Percentiles rank a stretch among this genome's conserved stretches.
Evolutionary conservation across 1,140 invertebrate species (phyloP).

Genomic region (Vanessa tameamea): DNA sequence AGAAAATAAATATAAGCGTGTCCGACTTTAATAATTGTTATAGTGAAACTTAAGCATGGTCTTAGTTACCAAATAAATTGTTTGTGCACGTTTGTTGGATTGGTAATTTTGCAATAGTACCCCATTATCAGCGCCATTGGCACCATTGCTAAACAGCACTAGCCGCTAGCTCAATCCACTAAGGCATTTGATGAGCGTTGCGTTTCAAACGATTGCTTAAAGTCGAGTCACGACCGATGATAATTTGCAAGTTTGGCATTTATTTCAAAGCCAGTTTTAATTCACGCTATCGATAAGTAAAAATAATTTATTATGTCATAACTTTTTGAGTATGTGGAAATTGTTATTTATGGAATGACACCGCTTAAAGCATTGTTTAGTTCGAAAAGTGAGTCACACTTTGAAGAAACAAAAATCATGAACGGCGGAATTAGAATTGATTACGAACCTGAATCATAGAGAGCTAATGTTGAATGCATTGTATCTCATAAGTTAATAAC

Average conservation of each 20-base stretch:
- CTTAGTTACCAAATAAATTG: background rate
- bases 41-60: background rate
- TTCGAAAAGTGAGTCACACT: conserved; percentile 7
- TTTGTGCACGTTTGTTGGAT: conserved; percentile 10
- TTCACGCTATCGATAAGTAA: conserved; percentile 15
- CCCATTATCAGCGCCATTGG: conserved; percentile 34
- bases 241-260: conserved; percentile 67
- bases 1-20: background rate
- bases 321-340: background rate
- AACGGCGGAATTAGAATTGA: conserved; percentile 23
- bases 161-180: conserved; percentile 28
- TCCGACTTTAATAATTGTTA: background rate
- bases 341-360: background rate
- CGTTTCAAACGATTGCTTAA: conserved; percentile 53
- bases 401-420: conserved; percentile 24
- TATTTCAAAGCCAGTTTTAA: conserved; percentile 32
- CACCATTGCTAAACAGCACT: conserved; percentile 39
- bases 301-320: conserved; percentile 19
- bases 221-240: conserved; percentile 59
- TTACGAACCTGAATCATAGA: conserved; percentile 17
- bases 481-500: too few species aligned
- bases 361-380: conserved; percentile 1
- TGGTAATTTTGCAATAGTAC: conserved; percentile 36
- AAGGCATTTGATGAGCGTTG: conserved; percentile 54
- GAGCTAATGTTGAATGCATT: background rate